Conservation (phyloP, 2,888 invertebrate species). For the Oscheius sp. region DNA sequence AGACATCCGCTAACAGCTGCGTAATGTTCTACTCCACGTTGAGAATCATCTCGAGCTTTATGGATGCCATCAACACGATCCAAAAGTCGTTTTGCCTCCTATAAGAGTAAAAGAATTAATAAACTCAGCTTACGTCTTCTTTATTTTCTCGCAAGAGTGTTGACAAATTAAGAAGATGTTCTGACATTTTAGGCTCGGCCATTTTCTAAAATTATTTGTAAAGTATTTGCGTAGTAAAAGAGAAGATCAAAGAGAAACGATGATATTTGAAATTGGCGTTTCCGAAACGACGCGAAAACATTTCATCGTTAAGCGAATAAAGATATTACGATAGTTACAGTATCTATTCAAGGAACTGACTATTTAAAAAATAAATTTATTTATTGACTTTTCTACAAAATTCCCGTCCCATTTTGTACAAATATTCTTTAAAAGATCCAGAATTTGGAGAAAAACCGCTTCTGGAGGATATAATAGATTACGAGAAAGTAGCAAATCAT, state of each 20-base stretch:
- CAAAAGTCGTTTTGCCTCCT: constrained; percentile 49
- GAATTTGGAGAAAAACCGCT: constrained; percentile 77
- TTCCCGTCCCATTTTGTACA: not conserved
- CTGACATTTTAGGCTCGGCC: constrained; percentile 14
- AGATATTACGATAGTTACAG: too few relatives aligned
- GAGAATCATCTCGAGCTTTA: constrained; percentile 34
- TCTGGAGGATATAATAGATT: constrained; percentile 90
- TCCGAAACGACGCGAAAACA: too few relatives aligned
- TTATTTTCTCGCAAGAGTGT: constrained; percentile 33
- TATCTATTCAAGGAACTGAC: not conserved
- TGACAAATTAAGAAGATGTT: constrained; percentile 20
- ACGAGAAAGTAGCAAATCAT: constrained; percentile 88
- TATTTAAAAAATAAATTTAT: not conserved
- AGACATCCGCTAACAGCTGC: constrained; percentile 51
- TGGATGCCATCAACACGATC: constrained; percentile 33
- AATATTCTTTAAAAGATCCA: constrained; percentile 38
- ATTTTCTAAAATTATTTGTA: not conserved
- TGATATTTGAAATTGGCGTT: too few relatives aligned
- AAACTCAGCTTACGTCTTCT: constrained; percentile 34
- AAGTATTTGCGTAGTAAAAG: not conserved
- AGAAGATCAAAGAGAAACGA: not conserved
- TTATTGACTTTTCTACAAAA: constrained; percentile 8
- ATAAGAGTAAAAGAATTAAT: constrained; percentile 12
- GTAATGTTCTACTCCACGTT: constrained; percentile 46
- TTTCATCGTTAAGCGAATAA: too few relatives aligned